Evolutionary conservation across 2,797 vertebrate species (phyloP).

Genomic region (Vireo griseus): DNA sequence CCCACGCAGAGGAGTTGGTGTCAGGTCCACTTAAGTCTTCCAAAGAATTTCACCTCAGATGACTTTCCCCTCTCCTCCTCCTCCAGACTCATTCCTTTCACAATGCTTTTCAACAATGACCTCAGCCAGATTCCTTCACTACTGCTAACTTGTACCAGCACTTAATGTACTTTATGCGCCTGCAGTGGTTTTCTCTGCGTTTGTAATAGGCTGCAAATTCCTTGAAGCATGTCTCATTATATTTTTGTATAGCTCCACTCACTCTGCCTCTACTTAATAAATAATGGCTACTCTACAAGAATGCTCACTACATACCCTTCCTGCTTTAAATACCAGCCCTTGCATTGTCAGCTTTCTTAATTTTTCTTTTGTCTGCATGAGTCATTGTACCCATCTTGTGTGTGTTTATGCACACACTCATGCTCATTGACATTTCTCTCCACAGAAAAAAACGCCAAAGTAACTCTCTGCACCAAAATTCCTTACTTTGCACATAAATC

Average conservation of each 20-base stretch:
- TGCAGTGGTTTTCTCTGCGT: conserved; percentile 34
- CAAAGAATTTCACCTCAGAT: conserved; percentile 43
- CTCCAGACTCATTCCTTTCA: conserved; percentile 30
- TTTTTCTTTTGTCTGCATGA: background rate
- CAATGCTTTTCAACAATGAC: conserved; percentile 49
- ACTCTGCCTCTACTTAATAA: conserved; percentile 38
- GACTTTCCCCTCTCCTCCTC: conserved; percentile 10
- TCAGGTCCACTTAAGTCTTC: conserved; percentile 35
- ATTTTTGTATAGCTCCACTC: conserved; percentile 47
- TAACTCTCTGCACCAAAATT: background rate
- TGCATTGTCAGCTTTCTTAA: background rate
- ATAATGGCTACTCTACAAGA: conserved; percentile 30
- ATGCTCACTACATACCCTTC: background rate
- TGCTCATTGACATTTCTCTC: background rate
- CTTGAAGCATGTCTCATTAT: conserved; percentile 64
- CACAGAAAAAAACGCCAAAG: background rate
- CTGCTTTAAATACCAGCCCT: background rate
- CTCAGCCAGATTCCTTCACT: conserved; percentile 50
- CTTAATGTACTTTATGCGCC: conserved; percentile 60
- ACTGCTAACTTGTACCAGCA: conserved; percentile 59
- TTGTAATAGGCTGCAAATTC: conserved; percentile 56
- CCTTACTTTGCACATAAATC: background rate
- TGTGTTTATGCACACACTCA: background rate
- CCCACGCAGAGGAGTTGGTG: background rate
- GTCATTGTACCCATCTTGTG: background rate